phyloP scores from a whole-genome alignment of 2,888 invertebrate genomes.

The Nymphalis polychloros region DNA sequence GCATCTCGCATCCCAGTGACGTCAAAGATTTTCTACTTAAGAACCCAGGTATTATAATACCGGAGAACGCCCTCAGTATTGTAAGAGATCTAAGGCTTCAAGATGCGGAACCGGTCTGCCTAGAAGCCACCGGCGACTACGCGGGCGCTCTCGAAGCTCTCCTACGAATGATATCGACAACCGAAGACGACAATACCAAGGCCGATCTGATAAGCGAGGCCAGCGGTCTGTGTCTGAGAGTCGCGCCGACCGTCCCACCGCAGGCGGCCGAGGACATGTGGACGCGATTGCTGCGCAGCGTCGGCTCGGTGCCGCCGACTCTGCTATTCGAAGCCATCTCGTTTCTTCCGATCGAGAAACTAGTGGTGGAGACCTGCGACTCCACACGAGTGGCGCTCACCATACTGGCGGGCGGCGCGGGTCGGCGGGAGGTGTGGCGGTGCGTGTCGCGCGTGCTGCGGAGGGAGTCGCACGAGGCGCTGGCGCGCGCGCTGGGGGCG shows the following conservation, averaged over 20 bases:
- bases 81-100: slow-evolving; percentile 56
- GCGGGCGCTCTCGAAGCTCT: slow-evolving; percentile 63
- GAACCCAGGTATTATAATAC: slow-evolving; percentile 62
- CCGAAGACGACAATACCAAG: slow-evolving; percentile 40
- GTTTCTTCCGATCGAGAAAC: slow-evolving; percentile 58
- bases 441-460: slow-evolving; percentile 49
- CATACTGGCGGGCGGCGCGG: slow-evolving; percentile 47
- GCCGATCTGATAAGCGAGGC: slow-evolving; percentile 50
- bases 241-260: slow-evolving; percentile 55
- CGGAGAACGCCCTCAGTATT: slow-evolving; percentile 65
- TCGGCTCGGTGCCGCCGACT: slow-evolving; percentile 52
- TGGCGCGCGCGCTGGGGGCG: slow-evolving; percentile 57
- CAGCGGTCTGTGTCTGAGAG: slow-evolving; percentile 60
- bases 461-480: slow-evolving; percentile 56
- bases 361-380: slow-evolving; percentile 50
- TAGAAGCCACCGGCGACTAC: slow-evolving; percentile 70
- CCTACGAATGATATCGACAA: slow-evolving; percentile 49
- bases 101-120: slow-evolving; percentile 65
- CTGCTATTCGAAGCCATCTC: slow-evolving; percentile 63
- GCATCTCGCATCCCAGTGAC: slow-evolving; percentile 50
- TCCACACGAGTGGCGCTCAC: slow-evolving; percentile 53
- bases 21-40: slow-evolving; percentile 58
- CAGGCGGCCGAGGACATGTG: slow-evolving; percentile 55
- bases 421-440: slow-evolving; percentile 49
- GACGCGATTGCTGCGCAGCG: slow-evolving; percentile 53